phyloP scores from a whole-genome alignment of 2,113 vertebrate genomes.

The Perognathus longimembris region DNA sequence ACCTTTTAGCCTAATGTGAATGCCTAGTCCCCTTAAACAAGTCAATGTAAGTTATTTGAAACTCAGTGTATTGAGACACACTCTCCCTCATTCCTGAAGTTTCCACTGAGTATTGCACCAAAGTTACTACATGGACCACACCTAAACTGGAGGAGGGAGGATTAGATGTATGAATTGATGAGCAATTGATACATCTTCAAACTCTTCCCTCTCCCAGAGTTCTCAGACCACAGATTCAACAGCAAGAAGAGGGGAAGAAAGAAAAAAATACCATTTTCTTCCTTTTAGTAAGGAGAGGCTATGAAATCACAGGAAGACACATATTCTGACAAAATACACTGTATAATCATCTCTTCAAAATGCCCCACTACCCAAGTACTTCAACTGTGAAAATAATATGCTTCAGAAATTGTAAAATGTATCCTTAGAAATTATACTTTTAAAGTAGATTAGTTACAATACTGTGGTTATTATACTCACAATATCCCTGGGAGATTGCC shows the following conservation, averaged over 20 bases:
- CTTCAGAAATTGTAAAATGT: slow-evolving; percentile 56
- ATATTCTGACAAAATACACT: background rate
- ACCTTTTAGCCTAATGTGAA: background rate
- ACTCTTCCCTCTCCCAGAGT: background rate
- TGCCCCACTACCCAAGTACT: background rate
- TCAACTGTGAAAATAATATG: slow-evolving; percentile 54
- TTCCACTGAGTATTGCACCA: background rate
- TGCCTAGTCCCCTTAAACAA: slow-evolving; percentile 37
- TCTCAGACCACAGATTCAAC: background rate
- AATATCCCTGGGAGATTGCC: slow-evolving; percentile 17
- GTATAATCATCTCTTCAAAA: slow-evolving; percentile 59
- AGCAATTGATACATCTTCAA: background rate
- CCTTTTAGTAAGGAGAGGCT: slow-evolving; percentile 5
- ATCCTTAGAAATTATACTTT: slow-evolving; percentile 66
- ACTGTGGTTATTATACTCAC: slow-evolving; percentile 2
- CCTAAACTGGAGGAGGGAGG: slow-evolving; percentile 17
- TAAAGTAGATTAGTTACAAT: slow-evolving; percentile 46
- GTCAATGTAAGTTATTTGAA: slow-evolving; percentile 36
- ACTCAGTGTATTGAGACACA: background rate
- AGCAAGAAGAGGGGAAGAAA: background rate
- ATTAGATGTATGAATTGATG: background rate
- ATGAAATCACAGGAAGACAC: slow-evolving; percentile 39
- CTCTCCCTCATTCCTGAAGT: slow-evolving; percentile 42
- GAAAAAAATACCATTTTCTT: background rate
- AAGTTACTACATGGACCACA: background rate